Evolutionary conservation across 1,140 invertebrate species (phyloP), one percentile per base, ranked within the genome.

Genomic region (Anastrepha ludens): DNA sequence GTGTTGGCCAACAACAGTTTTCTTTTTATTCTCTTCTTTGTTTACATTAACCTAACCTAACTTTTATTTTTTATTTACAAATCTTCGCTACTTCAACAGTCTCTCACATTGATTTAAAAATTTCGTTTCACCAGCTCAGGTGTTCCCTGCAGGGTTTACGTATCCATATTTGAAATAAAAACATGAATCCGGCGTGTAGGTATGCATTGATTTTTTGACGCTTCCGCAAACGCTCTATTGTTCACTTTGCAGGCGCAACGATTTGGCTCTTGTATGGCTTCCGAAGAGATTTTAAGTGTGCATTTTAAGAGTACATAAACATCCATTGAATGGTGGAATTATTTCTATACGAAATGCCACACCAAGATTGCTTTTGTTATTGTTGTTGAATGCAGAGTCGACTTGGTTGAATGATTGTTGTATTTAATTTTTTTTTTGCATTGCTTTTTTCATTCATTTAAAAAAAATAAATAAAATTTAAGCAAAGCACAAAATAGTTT

Each of bases 141-240:
- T 58, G 7, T 13, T 58, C 55, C 13, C 29, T 29, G 29, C 29
- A 8, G 55, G 13, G 13, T 58, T 58, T 58, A 7, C 55, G 0
- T 2, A 29, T 58, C 13, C 13, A 7, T n/a, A 29, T 20, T 50
- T 81, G 47, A 20, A 81, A 81, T 2, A 17, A 50, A 29, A 81
- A 55, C 7, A 55, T 29, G 20, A 81, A 55, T 9, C 15, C 7
- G 9, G 39, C 74, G 15, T 20, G 20, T 81, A 50, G 20, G 17
- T 81, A 47, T 1, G 7, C 55, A 81, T 81, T 29, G 74, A 81
- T 81, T 81, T 81, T 29, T 50, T 81, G 47, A 6, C 20, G n/a
- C 41, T 81, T 81, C 74, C 74, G 74, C 74, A 81, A 74, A 47
- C 44, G 70, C 70, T 47, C 70, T 15, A 81, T 81, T 81, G 47